A percentile compares a stretch with the other conserved stretches of the same genome.
phyloP scores from a whole-genome alignment of 2,797 vertebrate species.

The Helarctos malayanus region DNA sequence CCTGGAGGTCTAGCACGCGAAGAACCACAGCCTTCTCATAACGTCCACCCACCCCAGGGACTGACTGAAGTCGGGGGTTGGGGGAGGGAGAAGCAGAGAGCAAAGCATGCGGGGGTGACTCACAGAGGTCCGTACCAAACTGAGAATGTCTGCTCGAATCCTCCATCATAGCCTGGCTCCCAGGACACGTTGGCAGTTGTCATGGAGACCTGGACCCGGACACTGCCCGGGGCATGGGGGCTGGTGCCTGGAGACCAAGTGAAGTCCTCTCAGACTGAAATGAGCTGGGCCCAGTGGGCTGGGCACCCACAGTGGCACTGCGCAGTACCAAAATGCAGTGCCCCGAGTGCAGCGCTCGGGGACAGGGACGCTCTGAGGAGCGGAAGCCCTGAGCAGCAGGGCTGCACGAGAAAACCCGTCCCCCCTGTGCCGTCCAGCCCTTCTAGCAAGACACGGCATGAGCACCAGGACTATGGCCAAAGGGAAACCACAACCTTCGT shows the following conservation, averaged over 20 bases:
- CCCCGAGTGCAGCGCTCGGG: not conserved
- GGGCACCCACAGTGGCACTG: not conserved
- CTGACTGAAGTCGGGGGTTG: constrained; percentile 67
- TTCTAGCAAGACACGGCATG: not conserved
- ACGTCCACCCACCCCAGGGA: constrained; percentile 48
- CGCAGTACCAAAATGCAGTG: not conserved
- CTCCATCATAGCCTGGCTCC: constrained; percentile 99
- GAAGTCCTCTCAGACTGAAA: constrained; percentile 53
- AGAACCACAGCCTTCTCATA: not conserved
- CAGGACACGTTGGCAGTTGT: constrained; percentile 99
- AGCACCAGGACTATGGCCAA: not conserved
- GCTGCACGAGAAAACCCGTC: not conserved
- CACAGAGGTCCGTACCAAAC: constrained; percentile 99
- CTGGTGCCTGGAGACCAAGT: constrained; percentile 94
- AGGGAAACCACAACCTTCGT: not conserved
- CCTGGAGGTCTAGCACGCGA: not conserved
- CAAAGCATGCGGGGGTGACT: constrained; percentile 97
- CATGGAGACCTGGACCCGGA: constrained; percentile 96
- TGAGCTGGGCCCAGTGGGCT: not conserved
- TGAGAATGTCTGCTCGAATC: constrained; percentile 99
- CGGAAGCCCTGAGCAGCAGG: not conserved
- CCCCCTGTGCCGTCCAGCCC: not conserved
- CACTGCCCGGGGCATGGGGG: constrained; percentile 96
- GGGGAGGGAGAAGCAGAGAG: constrained; percentile 95
- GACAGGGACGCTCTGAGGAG: not conserved